Evolutionary conservation across 2,888 invertebrate species (phyloP), one percentile per base, ranked within the genome.

Genomic region (Cylloceria caligata): DNA sequence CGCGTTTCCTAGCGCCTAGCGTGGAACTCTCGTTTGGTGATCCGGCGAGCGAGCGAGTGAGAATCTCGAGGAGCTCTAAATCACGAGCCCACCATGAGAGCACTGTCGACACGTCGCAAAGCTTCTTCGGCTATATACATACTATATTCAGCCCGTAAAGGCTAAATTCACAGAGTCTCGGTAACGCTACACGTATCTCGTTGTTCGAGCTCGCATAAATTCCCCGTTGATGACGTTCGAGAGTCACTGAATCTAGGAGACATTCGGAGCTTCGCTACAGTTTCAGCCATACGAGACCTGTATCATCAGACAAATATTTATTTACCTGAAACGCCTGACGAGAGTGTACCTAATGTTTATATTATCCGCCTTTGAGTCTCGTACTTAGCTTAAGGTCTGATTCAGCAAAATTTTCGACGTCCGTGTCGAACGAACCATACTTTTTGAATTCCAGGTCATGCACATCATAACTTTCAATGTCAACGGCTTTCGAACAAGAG

Each of bases 41-140:
- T 79, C 65, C 65, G 71, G 21, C 30, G n/a, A n/a, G 57, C 30
- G 65, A 49, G 27, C 47, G 39, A 52, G 57, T 47, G 57, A 67
- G 49, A 71, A 69, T 79, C 57, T 73, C 65, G 69, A 79, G 65
- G 69, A 71, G 74, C 78, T 74, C 69, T 82, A 82, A 82, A 82
- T 82, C 81, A 79, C 79, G 65, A 69, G 49, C 24, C 39, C 19
- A 34, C 49, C 16, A 13, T 36, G 39, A 69, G 24, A 64, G 55
- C 55, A 24, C 67, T 65, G 78, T 79, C 81, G 65, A 52, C 81
- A 79, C 79, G 71, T 65, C 42, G 49, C 34, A 49, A 75, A 71
- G 55, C 74, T 81, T 68, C 49, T 34, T 11, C 30, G 16, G 16
- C 74, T 71, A 19, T 39, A 73, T 49, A 30, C 72, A 71, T 67